Evolutionary conservation across 2,113 vertebrate species (phyloP).

Genomic region (Pelmatolapia mariae): DNA sequence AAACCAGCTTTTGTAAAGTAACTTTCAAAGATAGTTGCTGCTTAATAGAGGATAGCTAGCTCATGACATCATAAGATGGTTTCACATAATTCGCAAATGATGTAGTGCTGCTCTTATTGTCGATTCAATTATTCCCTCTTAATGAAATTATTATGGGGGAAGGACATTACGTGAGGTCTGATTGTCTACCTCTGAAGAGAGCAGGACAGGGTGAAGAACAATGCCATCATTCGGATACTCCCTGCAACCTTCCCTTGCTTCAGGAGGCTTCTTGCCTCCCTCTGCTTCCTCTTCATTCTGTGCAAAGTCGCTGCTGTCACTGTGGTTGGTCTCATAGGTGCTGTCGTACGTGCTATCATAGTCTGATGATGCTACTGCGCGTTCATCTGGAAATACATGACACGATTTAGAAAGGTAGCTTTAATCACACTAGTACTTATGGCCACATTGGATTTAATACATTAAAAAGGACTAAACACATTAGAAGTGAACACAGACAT

Average conservation of each 20-base stretch:
- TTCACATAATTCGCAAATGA: neutral
- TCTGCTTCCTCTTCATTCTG: slow-evolving; percentile 87
- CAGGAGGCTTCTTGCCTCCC: slow-evolving; percentile 64
- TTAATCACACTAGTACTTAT: neutral
- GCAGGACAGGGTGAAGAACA: slow-evolving; percentile 57
- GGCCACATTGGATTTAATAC: neutral
- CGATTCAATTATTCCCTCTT: neutral
- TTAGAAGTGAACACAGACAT: neutral
- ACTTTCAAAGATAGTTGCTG: neutral
- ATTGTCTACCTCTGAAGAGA: slow-evolving; percentile 61
- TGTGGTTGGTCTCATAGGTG: slow-evolving; percentile 92
- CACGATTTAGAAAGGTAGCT: neutral
- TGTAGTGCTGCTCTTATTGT: neutral
- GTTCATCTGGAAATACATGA: slow-evolving; percentile 77
- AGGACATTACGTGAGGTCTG: neutral
- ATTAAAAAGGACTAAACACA: neutral
- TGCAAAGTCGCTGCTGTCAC: slow-evolving; percentile 90
- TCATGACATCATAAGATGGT: neutral
- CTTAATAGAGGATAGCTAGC: neutral
- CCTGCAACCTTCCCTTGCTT: slow-evolving; percentile 40
- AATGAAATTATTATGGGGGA: neutral
- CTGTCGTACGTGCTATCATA: slow-evolving; percentile 85
- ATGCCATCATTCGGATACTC: slow-evolving; percentile 68
- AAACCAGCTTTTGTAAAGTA: neutral
- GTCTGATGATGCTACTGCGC: slow-evolving; percentile 83